Evolutionary conservation across 1,140 invertebrate species (phyloP).

Genomic region (Choristoneura fumiferana): DNA sequence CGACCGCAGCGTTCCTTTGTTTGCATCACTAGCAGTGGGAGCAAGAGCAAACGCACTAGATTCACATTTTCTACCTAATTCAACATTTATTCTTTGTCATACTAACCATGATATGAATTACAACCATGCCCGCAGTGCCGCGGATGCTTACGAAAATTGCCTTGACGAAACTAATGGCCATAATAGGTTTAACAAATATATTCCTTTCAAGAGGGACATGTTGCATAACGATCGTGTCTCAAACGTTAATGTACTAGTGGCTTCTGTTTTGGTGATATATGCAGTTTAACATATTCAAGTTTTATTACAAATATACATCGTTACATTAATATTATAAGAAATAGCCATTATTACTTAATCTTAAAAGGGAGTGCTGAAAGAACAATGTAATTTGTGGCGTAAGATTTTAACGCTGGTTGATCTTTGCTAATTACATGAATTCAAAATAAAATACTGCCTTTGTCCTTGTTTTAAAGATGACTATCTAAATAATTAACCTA

Average conservation of each 20-base stretch:
- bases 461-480: not conserved
- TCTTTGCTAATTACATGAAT: conserved; percentile 9
- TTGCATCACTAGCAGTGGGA: conserved; percentile 12
- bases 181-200: conserved; percentile 66
- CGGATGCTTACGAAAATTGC: conserved; percentile 59
- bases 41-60: not conserved
- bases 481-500: too few relatives aligned
- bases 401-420: conserved; percentile 12
- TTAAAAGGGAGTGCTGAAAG: not conserved
- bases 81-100: not conserved
- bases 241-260: conserved; percentile 32
- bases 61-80: conserved; percentile 10
- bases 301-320: not conserved
- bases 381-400: conserved; percentile 1
- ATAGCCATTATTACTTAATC: not conserved
- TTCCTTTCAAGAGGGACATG: conserved; percentile 51
- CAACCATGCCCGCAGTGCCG: conserved; percentile 26
- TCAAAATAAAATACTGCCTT: not conserved
- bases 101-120: conserved; percentile 15
- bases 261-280: conserved; percentile 32
- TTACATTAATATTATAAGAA: conserved; percentile 3
- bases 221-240: conserved; percentile 53
- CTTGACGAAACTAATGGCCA: conserved; percentile 62
- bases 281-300: conserved; percentile 2
- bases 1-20: conserved; percentile 9